phyloP scores from a whole-genome alignment of 2,113 vertebrate species.

The Coturnix japonica region DNA sequence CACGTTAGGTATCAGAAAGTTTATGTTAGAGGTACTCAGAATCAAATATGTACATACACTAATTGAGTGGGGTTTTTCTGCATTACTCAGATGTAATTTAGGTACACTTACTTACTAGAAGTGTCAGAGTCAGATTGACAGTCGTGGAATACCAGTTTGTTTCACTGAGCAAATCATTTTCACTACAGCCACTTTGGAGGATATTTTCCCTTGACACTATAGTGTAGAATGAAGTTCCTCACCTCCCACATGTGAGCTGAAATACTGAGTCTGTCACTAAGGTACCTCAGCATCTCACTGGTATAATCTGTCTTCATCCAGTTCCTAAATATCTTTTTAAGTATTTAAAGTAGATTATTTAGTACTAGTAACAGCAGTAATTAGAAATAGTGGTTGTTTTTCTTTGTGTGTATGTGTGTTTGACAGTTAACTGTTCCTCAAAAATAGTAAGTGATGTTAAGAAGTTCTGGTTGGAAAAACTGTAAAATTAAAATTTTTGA shows the following conservation, averaged over 20 bases:
- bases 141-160: background rate
- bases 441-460: background rate
- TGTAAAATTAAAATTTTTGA: background rate
- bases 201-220: background rate
- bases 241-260: background rate
- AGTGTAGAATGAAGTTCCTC: background rate
- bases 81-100: background rate
- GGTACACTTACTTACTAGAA: background rate
- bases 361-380: background rate
- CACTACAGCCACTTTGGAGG: background rate
- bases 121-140: background rate
- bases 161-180: background rate
- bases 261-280: background rate
- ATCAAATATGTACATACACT: background rate
- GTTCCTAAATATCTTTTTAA: background rate
- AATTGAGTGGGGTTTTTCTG: background rate
- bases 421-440: background rate
- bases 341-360: background rate
- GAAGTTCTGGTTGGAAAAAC: background rate
- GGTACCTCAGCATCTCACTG: background rate
- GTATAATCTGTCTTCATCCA: background rate
- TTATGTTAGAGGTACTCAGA: background rate
- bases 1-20: background rate
- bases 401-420: background rate
- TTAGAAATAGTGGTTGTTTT: background rate